A percentile compares a stretch with the other conserved stretches of the same genome.
phyloP scores from a whole-genome alignment of 2,797 vertebrate genomes.

The Melanotaenia trifasciata region DNA sequence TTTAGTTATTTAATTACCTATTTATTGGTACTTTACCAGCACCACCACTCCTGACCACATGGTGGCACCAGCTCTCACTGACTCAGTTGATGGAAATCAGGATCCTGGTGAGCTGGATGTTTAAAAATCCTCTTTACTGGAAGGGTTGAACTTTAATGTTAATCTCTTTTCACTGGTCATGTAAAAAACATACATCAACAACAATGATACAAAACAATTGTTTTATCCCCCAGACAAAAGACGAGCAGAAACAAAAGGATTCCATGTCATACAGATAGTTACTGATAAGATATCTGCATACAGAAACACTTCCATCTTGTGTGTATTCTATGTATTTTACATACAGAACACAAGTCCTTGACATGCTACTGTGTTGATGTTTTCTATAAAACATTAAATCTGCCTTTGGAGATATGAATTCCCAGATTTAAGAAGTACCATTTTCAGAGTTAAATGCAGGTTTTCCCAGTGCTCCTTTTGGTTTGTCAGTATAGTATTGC shows the following conservation, averaged over 20 bases:
- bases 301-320: slow-evolving; percentile 7
- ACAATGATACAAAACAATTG: slow-evolving; percentile 50
- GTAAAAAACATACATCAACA: slow-evolving; percentile 41
- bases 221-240: slow-evolving; percentile 9
- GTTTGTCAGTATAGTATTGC: slow-evolving; percentile 69
- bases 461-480: slow-evolving; percentile 55
- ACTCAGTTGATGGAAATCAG: slow-evolving; percentile 14
- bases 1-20: background rate
- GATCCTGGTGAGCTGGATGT: slow-evolving; percentile 33
- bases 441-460: slow-evolving; percentile 60
- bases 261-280: slow-evolving; percentile 48
- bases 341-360: slow-evolving; percentile 3
- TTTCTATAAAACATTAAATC: slow-evolving; percentile 25
- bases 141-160: slow-evolving; percentile 61
- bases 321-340: slow-evolving; percentile 27
- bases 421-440: slow-evolving; percentile 13
- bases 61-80: slow-evolving; percentile 53
- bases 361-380: background rate
- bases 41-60: slow-evolving; percentile 53
- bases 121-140: slow-evolving; percentile 67
- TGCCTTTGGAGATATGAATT: slow-evolving; percentile 3
- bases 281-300: slow-evolving; percentile 11
- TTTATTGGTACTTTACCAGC: background rate
- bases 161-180: slow-evolving; percentile 42
- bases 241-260: slow-evolving; percentile 48